A percentile compares a stretch with the other conserved stretches of the same genome.
phyloP scores from a whole-genome alignment of 2,888 invertebrate species.

The Hedychridium roseum region DNA sequence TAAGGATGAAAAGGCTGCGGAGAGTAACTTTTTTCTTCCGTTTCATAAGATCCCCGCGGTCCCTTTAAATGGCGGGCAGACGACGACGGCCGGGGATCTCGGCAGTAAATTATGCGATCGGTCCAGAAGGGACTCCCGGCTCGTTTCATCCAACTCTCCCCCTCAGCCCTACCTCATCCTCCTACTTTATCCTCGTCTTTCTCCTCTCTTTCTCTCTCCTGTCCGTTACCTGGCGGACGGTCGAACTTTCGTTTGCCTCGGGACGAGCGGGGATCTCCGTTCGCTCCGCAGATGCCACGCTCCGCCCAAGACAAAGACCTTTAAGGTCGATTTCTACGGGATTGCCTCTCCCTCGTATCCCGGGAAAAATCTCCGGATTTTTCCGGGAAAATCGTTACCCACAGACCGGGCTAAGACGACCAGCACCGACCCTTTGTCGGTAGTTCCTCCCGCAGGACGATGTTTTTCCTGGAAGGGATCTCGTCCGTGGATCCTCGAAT shows the following conservation, averaged over 20 bases:
- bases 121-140: slow-evolving; percentile 13
- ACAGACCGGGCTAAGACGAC: slow-evolving; percentile 22
- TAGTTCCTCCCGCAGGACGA: too few species aligned
- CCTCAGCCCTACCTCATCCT: background rate
- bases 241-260: slow-evolving; percentile 16
- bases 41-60: slow-evolving; percentile 6
- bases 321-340: slow-evolving; percentile 1
- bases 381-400: slow-evolving; percentile 23
- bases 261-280: slow-evolving; percentile 4
- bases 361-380: slow-evolving; percentile 18
- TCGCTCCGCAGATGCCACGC: slow-evolving; percentile 25
- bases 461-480: too few species aligned
- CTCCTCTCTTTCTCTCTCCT: slow-evolving; percentile 8
- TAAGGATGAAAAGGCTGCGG: too few species aligned
- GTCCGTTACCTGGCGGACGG: slow-evolving; percentile 7
- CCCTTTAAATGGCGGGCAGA: slow-evolving; percentile 24
- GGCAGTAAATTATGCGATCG: slow-evolving; percentile 32
- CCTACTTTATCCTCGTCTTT: background rate
- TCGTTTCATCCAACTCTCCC: slow-evolving; percentile 7
- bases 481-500: too few species aligned
- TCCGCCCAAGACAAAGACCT: slow-evolving; percentile 24
- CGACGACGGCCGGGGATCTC: slow-evolving; percentile 6
- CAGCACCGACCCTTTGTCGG: too few species aligned
- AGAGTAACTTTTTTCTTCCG: slow-evolving; percentile 3
- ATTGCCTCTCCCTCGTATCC: slow-evolving; percentile 7